Evolutionary conservation across 2,113 vertebrate genomes (phyloP).

Genomic region (Calypte anna): DNA sequence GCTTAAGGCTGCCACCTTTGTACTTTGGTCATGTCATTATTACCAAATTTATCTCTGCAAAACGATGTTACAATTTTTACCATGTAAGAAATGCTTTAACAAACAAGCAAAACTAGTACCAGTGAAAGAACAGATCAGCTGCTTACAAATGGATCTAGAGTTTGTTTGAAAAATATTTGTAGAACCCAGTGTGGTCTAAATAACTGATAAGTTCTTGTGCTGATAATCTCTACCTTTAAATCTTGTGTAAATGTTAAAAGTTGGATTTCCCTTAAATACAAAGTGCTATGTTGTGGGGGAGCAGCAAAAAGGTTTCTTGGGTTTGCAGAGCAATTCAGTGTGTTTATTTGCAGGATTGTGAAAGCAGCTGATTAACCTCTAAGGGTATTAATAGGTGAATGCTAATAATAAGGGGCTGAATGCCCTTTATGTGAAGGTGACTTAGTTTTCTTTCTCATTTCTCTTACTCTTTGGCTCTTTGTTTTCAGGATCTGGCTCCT

Average conservation of each 20-base stretch:
- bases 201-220: constrained; percentile 10
- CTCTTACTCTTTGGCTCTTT: not conserved
- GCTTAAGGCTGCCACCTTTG: not conserved
- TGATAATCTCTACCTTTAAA: constrained; percentile 22
- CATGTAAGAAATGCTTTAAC: not conserved
- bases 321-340: not conserved
- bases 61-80: constrained; percentile 1
- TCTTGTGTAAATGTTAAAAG: constrained; percentile 27
- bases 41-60: not conserved
- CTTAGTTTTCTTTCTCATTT: not conserved
- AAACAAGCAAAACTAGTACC: not conserved
- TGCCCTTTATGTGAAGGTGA: not conserved
- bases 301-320: not conserved
- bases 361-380: not conserved
- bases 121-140: not conserved
- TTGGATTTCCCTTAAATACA: not conserved
- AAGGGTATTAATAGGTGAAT: not conserved
- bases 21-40: not conserved
- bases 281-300: not conserved
- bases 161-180: constrained; percentile 23
- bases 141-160: not conserved
- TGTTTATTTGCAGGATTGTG: not conserved
- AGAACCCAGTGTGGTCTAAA: not conserved
- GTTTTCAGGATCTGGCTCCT: constrained; percentile 91
- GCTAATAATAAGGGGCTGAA: not conserved